Conservation (phyloP, 2,888 invertebrate species). For the Diachrysia chrysitis region DNA sequence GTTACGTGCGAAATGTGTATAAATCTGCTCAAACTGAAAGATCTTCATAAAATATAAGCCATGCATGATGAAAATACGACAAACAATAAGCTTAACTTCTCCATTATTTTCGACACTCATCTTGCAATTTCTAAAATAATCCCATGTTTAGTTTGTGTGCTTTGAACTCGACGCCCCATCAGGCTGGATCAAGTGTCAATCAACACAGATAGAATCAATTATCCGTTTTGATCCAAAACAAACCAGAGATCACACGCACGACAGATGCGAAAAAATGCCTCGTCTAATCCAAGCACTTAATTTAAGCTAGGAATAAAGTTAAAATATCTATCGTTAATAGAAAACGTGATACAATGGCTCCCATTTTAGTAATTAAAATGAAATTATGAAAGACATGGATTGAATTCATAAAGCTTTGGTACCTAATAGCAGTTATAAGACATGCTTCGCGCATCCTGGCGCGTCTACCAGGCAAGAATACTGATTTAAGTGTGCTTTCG, state of each 20-base stretch:
- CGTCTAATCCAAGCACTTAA: constrained; percentile 49
- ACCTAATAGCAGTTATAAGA: constrained; percentile 1
- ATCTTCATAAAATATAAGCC: not conserved
- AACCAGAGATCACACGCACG: constrained; percentile 69
- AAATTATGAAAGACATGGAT: not conserved
- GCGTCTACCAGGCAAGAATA: not conserved
- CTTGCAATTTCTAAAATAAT: constrained; percentile 45
- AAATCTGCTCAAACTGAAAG: not conserved
- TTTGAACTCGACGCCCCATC: constrained; percentile 51
- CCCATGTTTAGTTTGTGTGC: constrained; percentile 34
- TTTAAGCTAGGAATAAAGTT: constrained; percentile 39
- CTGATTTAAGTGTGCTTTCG: not conserved
- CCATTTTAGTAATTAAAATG: not conserved
- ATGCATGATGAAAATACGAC: not conserved
- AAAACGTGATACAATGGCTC: not conserved
- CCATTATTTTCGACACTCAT: not conserved
- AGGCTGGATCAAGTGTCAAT: constrained; percentile 75
- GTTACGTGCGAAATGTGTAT: not conserved
- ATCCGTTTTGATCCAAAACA: constrained; percentile 73
- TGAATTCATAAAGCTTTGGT: not conserved
- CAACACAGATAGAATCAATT: constrained; percentile 71
- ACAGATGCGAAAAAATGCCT: constrained; percentile 59
- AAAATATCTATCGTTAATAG: not conserved
- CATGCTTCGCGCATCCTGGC: constrained; percentile 2
- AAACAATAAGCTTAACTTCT: not conserved